Evolutionary conservation across 2,888 invertebrate genomes (phyloP), one percentile per base, ranked within the genome.

Genomic region (Cecidostiba fungosa): DNA sequence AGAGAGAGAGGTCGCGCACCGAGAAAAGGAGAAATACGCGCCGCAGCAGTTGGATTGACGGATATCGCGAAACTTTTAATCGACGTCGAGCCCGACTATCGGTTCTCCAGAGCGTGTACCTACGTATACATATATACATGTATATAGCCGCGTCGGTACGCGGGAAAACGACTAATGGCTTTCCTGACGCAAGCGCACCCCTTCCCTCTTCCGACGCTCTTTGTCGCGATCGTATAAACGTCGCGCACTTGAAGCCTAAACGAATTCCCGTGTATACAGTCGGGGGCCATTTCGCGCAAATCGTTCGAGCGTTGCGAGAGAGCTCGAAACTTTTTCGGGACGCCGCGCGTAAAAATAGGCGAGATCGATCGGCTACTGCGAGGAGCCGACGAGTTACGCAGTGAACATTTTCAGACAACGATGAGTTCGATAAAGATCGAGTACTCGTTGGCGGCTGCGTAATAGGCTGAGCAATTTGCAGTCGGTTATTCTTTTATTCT

Each of bases 61-160:
- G 80, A 84, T 84, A 84, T 84, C 80, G 79, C 80, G 69, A 76
- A 80, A 84, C 82, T 85, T 85, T 85, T 78, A 85, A 85, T 78
- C 82, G 85, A 82, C 82, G 82, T 82, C 73, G 77, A 76, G 54
- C 69, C n/a, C 32, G 19, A 39, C 39, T 70, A 66, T 66, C 32
- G 66, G 66, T 36, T 70, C 36, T 23, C 23, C 10, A 73, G 80
- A 26, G 73, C 26, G n/a, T n/a, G n/a, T n/a, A n/a, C n/a, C n/a
- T n/a, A n/a, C n/a, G n/a, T n/a, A n/a, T n/a, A n/a, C n/a, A n/a
- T 59, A 16, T 23, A 59, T 23, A 59, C 6, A 32, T n/a, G 23
- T 59, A 59, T 59, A 59, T n/a, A 50, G 5, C 0, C 16, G 16
- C 16, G 8, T n/a, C n/a, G 3, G 26, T 14, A 14, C 66, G 59